A percentile compares a stretch with the other conserved stretches of the same genome.
Conservation (phyloP, 1,140 invertebrate genomes). For the Temnothorax nylanderi region DNA sequence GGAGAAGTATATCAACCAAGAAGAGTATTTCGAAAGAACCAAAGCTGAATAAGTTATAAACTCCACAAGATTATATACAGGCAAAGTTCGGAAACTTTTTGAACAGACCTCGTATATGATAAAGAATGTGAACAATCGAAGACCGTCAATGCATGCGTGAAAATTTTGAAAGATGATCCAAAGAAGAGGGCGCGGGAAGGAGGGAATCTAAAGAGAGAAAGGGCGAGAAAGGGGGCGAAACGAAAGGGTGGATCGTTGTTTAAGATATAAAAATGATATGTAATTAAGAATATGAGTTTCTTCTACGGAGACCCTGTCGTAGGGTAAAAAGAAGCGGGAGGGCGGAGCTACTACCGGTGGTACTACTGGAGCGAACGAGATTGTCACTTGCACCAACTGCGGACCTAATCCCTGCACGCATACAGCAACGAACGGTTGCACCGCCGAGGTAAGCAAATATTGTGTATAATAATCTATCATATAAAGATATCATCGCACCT, state of each 20-base stretch:
- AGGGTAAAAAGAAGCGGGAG: slow-evolving; percentile 94
- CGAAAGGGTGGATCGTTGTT: slow-evolving; percentile 71
- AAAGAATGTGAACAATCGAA: neutral
- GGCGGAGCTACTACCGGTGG: slow-evolving; percentile 80
- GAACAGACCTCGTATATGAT: neutral
- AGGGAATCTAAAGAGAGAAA: neutral
- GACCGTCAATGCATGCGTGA: neutral
- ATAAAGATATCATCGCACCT: neutral
- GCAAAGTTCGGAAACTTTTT: neutral
- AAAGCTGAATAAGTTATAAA: no score
- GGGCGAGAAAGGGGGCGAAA: neutral
- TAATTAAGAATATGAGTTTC: slow-evolving; percentile 75
- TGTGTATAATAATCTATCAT: neutral
- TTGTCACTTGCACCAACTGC: slow-evolving; percentile 93
- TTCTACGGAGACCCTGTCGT: slow-evolving; percentile 83
- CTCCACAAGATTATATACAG: neutral
- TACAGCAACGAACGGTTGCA: slow-evolving; percentile 94
- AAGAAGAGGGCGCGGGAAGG: neutral
- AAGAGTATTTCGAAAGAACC: no score
- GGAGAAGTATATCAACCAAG: no score
- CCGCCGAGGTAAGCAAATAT: slow-evolving; percentile 89
- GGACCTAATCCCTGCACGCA: slow-evolving; percentile 93
- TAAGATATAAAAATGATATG: slow-evolving; percentile 30
- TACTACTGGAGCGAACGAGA: slow-evolving; percentile 89
- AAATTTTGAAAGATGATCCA: neutral